phyloP scores from a whole-genome alignment of 2,113 vertebrate genomes.

The Clinocottus analis region DNA sequence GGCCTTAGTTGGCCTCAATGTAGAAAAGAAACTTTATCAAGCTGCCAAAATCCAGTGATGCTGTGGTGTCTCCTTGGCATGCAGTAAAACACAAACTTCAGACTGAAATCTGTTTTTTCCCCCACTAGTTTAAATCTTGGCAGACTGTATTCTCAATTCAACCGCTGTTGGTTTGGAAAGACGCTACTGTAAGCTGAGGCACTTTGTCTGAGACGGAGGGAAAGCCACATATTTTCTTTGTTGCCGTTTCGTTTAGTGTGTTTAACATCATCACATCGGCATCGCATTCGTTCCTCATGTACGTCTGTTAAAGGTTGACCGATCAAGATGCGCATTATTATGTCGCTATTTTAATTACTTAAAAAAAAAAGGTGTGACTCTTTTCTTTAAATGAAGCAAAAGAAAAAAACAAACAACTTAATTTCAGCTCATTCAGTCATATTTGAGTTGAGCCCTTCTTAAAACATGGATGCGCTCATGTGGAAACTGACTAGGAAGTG shows the following conservation, averaged over 20 bases:
- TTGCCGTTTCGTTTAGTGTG: constrained; percentile 30
- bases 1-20: constrained; percentile 10
- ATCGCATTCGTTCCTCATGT: background rate
- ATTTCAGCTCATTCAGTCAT: background rate
- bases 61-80: constrained; percentile 59
- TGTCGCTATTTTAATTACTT: background rate
- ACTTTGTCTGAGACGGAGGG: constrained; percentile 54
- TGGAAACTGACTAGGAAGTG: constrained; percentile 25
- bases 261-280: background rate
- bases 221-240: constrained; percentile 62
- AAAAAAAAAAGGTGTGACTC: background rate
- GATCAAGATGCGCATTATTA: background rate
- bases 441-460: background rate
- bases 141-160: constrained; percentile 47
- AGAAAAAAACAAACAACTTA: background rate
- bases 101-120: constrained; percentile 51
- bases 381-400: background rate
- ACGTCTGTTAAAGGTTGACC: constrained; percentile 3
- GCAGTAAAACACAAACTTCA: constrained; percentile 18
- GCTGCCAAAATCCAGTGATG: constrained; percentile 24
- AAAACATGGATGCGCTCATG: background rate
- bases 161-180: constrained; percentile 64
- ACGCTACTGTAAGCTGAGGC: constrained; percentile 39
- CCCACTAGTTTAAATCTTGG: constrained; percentile 41
- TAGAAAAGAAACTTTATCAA: constrained; percentile 41